Conservation (phyloP, 1,140 invertebrate genomes). For the Lepeophtheirus salmonis region DNA sequence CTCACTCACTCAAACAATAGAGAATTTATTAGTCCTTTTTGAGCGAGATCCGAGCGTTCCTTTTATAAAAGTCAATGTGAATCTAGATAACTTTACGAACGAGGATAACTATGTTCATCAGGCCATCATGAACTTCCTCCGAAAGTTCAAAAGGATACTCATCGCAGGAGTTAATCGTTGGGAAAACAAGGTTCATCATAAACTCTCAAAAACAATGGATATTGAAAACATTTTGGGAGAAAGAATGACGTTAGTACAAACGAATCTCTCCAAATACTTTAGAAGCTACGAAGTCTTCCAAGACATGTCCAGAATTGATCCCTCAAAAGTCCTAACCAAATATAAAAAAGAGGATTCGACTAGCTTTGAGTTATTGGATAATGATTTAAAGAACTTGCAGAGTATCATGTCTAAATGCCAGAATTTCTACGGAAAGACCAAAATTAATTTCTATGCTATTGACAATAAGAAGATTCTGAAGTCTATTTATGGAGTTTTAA, state of each 20-base stretch:
- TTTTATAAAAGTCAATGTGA: background rate
- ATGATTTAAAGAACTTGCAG: background rate
- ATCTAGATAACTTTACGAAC: background rate
- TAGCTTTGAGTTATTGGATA: background rate
- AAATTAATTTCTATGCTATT: background rate
- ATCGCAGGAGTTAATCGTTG: background rate
- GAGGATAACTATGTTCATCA: background rate
- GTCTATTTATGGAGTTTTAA: background rate
- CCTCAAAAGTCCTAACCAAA: background rate
- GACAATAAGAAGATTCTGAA: background rate
- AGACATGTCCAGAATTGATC: background rate
- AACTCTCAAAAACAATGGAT: background rate
- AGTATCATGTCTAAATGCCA: background rate
- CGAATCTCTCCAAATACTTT: background rate
- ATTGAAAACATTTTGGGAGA: background rate
- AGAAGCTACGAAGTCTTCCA: background rate
- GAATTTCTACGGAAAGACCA: background rate
- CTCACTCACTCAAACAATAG: background rate
- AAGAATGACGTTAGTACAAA: background rate
- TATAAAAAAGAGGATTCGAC: background rate
- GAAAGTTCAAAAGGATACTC: background rate
- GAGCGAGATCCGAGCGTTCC: background rate
- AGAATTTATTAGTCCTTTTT: background rate
- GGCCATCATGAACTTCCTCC: background rate
- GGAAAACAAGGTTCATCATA: background rate